Evolutionary conservation across 2,888 invertebrate species (phyloP).

Genomic region (Hydropsyche betteni): DNA sequence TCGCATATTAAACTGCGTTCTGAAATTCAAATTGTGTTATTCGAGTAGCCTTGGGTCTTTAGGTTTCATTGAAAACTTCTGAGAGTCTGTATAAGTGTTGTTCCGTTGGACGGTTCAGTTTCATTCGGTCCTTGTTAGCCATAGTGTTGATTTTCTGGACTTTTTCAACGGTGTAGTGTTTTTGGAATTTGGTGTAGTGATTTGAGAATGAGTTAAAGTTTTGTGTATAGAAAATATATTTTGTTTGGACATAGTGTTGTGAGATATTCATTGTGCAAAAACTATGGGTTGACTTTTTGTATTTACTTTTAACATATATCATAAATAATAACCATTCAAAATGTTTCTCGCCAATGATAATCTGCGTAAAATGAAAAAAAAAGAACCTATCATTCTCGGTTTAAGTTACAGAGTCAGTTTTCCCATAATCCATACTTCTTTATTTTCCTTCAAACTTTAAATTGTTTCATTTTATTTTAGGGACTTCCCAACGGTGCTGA

Average conservation of each 20-base stretch:
- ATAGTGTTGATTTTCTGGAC: too few species aligned
- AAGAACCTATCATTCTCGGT: conserved; percentile 63
- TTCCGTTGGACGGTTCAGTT: too few species aligned
- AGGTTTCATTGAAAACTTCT: too few species aligned
- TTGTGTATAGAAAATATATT: too few species aligned
- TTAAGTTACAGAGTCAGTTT: conserved; percentile 64
- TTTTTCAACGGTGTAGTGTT: too few species aligned
- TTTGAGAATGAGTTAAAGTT: too few species aligned
- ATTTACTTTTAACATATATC: background rate
- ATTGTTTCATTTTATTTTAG: conserved; percentile 54
- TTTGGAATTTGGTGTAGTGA: too few species aligned
- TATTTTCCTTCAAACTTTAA: background rate
- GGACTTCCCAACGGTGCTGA: conserved; percentile 65
- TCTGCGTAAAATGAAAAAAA: conserved; percentile 64
- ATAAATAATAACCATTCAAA: conserved; percentile 54
- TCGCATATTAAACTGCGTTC: conserved; percentile 27
- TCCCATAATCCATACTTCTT: conserved; percentile 8
- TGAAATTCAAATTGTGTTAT: conserved; percentile 27
- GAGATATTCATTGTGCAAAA: too few species aligned
- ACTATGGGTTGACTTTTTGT: conserved; percentile 35
- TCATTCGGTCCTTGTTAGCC: too few species aligned
- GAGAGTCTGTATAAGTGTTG: too few species aligned
- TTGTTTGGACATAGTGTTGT: too few species aligned
- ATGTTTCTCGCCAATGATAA: conserved; percentile 68
- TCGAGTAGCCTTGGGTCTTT: too few species aligned